These are phyloP conservation scores for Diachrysia chrysitis DNA, from an alignment of 2,888 invertebrate genomes.

Conservation along the genomic window DNA sequence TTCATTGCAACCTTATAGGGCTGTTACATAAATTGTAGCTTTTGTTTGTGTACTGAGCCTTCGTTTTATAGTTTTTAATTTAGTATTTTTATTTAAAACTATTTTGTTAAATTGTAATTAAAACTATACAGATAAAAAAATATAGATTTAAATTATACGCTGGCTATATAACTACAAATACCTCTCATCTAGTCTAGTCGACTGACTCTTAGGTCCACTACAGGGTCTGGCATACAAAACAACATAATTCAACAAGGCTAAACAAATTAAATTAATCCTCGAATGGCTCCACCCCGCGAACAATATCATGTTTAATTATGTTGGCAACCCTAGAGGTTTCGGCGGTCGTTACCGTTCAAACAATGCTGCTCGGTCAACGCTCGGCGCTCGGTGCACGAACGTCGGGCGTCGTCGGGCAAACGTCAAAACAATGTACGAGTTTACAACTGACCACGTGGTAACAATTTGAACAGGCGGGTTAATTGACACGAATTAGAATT, in stretches of 20 bases:
- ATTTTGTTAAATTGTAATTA: too few species aligned
- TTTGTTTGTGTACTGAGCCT: background rate
- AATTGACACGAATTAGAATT: constrained; percentile 42
- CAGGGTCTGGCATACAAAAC: background rate
- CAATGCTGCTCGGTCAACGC: constrained; percentile 59
- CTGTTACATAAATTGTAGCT: background rate
- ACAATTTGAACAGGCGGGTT: constrained; percentile 38
- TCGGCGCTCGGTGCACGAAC: constrained; percentile 34
- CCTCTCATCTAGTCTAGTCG: background rate
- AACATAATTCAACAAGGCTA: constrained; percentile 17
- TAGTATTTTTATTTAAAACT: too few species aligned
- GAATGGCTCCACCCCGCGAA: constrained; percentile 55
- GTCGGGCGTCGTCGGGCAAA: constrained; percentile 13
- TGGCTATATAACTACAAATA: background rate
- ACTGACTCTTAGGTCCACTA: background rate
- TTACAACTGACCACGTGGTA: constrained; percentile 57
- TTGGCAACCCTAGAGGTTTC: constrained; percentile 66
- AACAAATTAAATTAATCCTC: constrained; percentile 32
- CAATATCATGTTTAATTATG: constrained; percentile 56
- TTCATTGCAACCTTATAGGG: constrained; percentile 37
- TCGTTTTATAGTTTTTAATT: too few species aligned
- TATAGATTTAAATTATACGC: too few species aligned
- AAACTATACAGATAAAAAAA: too few species aligned
- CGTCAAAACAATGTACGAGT: constrained; percentile 61
- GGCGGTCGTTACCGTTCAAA: constrained; percentile 61